phyloP scores from a whole-genome alignment of 2,113 vertebrate species.

The Solea senegalensis region DNA sequence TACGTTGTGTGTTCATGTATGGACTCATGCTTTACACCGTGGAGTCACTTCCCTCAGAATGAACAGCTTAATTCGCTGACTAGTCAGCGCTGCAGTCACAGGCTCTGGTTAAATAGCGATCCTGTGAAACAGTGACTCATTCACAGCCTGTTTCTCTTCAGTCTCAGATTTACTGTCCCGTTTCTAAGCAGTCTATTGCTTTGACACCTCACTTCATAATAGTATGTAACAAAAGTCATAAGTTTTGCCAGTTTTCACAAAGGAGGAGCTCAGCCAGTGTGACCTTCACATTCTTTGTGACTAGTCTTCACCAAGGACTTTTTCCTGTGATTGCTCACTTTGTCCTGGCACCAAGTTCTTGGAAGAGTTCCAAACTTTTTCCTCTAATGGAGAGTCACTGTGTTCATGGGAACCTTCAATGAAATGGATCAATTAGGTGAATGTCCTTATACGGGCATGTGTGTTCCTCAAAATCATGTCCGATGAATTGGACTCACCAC shows the following conservation, averaged over 20 bases:
- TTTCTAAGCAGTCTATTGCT: slow-evolving; percentile 3
- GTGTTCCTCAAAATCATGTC: no score
- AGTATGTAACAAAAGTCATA: no score
- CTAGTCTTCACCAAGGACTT: neutral
- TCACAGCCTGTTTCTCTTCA: slow-evolving; percentile 11
- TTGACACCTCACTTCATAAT: slow-evolving; percentile 5
- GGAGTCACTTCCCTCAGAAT: slow-evolving; percentile 35
- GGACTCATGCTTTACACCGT: slow-evolving; percentile 33
- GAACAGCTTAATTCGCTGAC: slow-evolving; percentile 2
- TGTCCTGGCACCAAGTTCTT: neutral
- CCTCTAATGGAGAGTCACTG: neutral
- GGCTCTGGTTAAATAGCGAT: slow-evolving; percentile 22
- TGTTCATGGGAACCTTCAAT: neutral
- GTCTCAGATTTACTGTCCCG: slow-evolving; percentile 21
- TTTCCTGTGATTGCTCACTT: neutral
- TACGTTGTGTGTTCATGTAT: neutral
- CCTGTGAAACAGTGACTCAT: slow-evolving; percentile 61
- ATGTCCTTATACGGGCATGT: no score
- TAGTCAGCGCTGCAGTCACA: slow-evolving; percentile 32
- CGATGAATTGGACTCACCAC: no score
- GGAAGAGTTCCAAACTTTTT: neutral
- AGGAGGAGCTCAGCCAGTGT: neutral
- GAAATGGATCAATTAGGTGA: no score
- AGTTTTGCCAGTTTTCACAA: neutral
- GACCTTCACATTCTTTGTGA: neutral